A percentile compares a stretch with the other conserved stretches of the same genome.
Conservation (phyloP, 2,797 vertebrate genomes). For the Tarsius wallacei region DNA sequence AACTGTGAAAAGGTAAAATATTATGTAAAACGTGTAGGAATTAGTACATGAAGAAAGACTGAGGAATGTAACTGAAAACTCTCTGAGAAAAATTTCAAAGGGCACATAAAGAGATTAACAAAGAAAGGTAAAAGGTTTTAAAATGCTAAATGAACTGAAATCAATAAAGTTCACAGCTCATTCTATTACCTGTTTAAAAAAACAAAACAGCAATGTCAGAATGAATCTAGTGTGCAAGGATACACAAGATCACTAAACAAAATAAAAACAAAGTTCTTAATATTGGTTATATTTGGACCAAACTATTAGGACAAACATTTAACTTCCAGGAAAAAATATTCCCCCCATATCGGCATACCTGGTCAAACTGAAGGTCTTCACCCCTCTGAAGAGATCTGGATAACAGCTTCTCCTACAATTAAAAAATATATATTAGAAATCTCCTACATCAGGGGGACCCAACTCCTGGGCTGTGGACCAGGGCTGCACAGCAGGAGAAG, state of each 20-base stretch:
- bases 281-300: not conserved
- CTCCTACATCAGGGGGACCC: no score
- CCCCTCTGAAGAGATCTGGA: constrained; percentile 99
- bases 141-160: constrained; percentile 25
- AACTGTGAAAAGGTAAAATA: constrained; percentile 41
- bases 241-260: not conserved
- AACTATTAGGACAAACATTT: not conserved
- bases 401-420: constrained; percentile 96
- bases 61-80: not conserved
- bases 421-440: constrained; percentile 19
- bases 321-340: constrained; percentile 47
- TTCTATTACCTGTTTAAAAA: constrained; percentile 39
- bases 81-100: constrained; percentile 60
- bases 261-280: constrained; percentile 9
- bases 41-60: not conserved
- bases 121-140: constrained; percentile 40
- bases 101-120: constrained; percentile 37
- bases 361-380: constrained; percentile 99
- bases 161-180: constrained; percentile 19
- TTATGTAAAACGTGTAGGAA: not conserved
- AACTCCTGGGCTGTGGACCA: no score
- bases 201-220: not conserved
- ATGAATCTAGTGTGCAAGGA: not conserved
- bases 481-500: no score
- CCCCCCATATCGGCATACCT: constrained; percentile 92